Evolutionary conservation across 1,140 invertebrate genomes (phyloP), one percentile per base, ranked within the genome.

Genomic region (Mamestra configurata): DNA sequence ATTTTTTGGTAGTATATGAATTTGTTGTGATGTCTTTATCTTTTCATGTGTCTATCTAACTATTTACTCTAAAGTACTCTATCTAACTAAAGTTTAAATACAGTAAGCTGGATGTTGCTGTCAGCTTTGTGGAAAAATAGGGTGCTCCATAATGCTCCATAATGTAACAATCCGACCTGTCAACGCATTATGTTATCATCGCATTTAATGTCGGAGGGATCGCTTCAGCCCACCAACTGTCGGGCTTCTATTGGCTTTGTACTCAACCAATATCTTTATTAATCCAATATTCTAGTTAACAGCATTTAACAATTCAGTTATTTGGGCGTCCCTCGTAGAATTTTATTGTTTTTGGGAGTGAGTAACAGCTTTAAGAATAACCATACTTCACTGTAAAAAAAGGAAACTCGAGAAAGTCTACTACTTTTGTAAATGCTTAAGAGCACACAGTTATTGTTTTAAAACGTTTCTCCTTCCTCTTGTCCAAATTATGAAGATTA

Each of bases 381-480:
- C 22, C n/a, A 51, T 46, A 70, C 20, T 73, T 73, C 53, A 72
- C 77, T 79, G 43, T 79, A 53, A 61, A 15, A 55, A 51, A 78
- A 64, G 18, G 35, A 64, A 24, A 66, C 57, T 51, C 43, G 46
- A 68, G 79, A 76, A 75, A 80, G 71, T 79, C 10, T 11, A 15
- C 27, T 2, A 51, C 13, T 77, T 53, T 53, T 24, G 24, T 15
- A 57, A 0, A 10, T 31, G 40, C 59, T 66, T 77, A 37, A 15
- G 40, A 64, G 53, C 31, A 22, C 27, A 57, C 37, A 61, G 13
- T 13, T 18, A 35, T 66, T 49, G 75, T 35, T 31, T 66, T 43
- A 24, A 13, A 66, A 49, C 35, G 4, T 18, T 51, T 31, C 24
- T 31, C 3, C 13, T 51, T 18, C 22, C 1, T 49, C 13, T 51